Conservation (phyloP, 2,113 vertebrate genomes). For the Bolborhynchus lineola region DNA sequence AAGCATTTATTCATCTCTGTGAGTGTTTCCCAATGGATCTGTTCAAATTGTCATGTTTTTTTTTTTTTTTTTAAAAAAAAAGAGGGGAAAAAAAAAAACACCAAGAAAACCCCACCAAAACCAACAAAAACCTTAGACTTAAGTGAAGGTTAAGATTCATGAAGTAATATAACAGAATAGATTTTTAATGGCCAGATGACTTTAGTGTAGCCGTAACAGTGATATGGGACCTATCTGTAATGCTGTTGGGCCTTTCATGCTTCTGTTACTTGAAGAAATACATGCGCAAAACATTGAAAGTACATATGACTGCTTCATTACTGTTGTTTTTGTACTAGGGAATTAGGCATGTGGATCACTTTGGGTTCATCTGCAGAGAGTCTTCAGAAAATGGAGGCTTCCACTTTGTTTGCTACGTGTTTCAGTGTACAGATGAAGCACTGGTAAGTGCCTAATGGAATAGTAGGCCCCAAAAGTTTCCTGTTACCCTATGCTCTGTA, state of each 20-base stretch:
- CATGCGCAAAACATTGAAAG: background rate
- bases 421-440: slow-evolving; percentile 93
- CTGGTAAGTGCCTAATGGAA: slow-evolving; percentile 82
- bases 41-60: background rate
- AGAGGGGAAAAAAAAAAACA: background rate
- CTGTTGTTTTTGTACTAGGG: slow-evolving; percentile 76
- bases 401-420: slow-evolving; percentile 95
- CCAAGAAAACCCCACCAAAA: background rate
- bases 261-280: background rate
- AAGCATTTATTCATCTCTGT: background rate
- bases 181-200: background rate
- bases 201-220: background rate
- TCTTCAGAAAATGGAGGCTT: slow-evolving; percentile 84
- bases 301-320: background rate
- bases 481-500: background rate
- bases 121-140: background rate
- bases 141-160: background rate
- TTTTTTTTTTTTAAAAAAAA: too few relatives aligned
- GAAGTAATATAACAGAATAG: background rate
- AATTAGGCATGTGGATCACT: slow-evolving; percentile 96
- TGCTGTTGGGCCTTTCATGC: background rate
- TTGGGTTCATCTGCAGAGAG: slow-evolving; percentile 98
- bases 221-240: background rate
- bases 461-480: background rate
- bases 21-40: background rate